A percentile compares a stretch with the other conserved stretches of the same genome.
Evolutionary conservation across 2,797 vertebrate genomes (phyloP).

Genomic region (Menidia menidia): DNA sequence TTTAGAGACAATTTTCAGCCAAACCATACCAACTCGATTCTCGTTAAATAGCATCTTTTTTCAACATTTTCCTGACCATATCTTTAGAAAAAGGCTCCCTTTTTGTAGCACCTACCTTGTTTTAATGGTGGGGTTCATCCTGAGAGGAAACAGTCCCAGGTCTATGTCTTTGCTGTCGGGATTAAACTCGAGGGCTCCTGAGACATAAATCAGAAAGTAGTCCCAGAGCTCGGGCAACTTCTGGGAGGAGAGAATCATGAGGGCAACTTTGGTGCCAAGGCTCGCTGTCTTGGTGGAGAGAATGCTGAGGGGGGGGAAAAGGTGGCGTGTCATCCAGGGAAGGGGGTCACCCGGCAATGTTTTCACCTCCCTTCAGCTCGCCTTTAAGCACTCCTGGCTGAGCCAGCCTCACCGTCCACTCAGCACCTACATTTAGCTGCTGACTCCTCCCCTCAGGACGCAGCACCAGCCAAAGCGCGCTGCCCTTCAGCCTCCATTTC

Average conservation of each 20-base stretch:
- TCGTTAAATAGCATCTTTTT: no score
- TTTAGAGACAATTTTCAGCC: no score
- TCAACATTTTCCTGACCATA: no score
- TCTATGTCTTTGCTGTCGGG: slow-evolving; percentile 71
- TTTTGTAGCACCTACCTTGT: slow-evolving; percentile 62
- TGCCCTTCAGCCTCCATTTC: slow-evolving; percentile 2
- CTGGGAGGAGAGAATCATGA: slow-evolving; percentile 73
- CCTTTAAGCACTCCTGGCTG: slow-evolving; percentile 47
- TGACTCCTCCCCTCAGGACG: slow-evolving; percentile 52
- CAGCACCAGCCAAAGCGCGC: slow-evolving; percentile 37
- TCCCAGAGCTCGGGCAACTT: slow-evolving; percentile 80
- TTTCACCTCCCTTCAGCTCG: slow-evolving; percentile 26
- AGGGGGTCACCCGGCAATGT: slow-evolving; percentile 17
- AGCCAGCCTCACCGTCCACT: slow-evolving; percentile 57
- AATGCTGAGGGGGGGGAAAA: background rate
- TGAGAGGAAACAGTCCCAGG: slow-evolving; percentile 75
- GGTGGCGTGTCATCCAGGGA: slow-evolving; percentile 11
- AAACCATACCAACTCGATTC: no score
- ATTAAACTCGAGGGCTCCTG: slow-evolving; percentile 77
- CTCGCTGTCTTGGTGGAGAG: slow-evolving; percentile 5
- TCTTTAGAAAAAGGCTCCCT: no score
- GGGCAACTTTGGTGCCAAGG: slow-evolving; percentile 5
- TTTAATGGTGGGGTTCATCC: slow-evolving; percentile 79
- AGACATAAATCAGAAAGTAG: slow-evolving; percentile 78
- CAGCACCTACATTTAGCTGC: slow-evolving; percentile 73